phyloP scores from a whole-genome alignment of 2,113 vertebrate species.

The Sinocyclocheilus maitianheensis region DNA sequence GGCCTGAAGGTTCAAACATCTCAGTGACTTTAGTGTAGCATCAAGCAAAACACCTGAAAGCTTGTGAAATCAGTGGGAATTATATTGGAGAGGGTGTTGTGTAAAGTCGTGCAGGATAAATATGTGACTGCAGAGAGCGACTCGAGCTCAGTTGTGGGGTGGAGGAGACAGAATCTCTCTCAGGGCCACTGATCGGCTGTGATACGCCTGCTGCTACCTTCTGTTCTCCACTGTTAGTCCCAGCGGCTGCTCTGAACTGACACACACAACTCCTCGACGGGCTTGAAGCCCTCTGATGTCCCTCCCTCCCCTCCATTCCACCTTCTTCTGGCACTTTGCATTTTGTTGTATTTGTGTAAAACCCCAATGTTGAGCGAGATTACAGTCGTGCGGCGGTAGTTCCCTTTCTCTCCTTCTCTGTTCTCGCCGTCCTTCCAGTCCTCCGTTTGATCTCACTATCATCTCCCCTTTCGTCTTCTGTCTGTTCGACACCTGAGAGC shows the following conservation, averaged over 20 bases:
- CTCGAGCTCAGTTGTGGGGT: conserved; percentile 66
- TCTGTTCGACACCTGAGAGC: conserved; percentile 72
- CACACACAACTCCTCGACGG: conserved; percentile 68
- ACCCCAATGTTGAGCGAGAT: conserved; percentile 69
- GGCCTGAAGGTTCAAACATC: conserved; percentile 8
- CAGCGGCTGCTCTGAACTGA: conserved; percentile 57
- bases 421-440: conserved; percentile 63
- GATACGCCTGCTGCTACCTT: conserved; percentile 74
- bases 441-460: conserved; percentile 78
- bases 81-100: not conserved
- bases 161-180: conserved; percentile 70
- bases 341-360: conserved; percentile 75
- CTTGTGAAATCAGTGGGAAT: not conserved
- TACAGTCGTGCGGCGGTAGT: conserved; percentile 51
- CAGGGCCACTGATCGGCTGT: conserved; percentile 69
- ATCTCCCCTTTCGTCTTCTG: conserved; percentile 69
- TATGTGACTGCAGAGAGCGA: conserved; percentile 54
- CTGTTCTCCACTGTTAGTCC: conserved; percentile 72
- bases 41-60: not conserved
- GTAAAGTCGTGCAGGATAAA: not conserved
- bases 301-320: conserved; percentile 53
- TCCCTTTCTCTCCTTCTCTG: conserved; percentile 35
- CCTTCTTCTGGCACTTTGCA: conserved; percentile 63
- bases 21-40: not conserved
- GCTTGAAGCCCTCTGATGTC: conserved; percentile 78